Evolutionary conservation across 2,888 invertebrate species (phyloP).

Genomic region (Drosophila planitibia): DNA sequence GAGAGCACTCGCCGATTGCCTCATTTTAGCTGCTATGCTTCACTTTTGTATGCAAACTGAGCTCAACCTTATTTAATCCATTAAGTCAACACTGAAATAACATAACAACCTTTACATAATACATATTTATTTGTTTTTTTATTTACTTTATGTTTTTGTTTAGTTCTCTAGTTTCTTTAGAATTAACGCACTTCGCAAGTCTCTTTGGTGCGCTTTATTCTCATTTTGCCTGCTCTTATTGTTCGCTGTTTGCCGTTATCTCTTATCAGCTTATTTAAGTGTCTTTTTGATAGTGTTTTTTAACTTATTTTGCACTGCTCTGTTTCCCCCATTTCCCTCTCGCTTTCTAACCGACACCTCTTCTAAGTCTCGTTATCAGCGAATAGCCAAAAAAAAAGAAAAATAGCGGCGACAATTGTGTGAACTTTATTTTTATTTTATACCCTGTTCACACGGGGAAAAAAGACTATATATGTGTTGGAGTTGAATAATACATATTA

Average conservation of each 20-base stretch:
- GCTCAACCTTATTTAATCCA: background rate
- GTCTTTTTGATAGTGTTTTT: conserved; percentile 10
- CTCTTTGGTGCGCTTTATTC: conserved; percentile 6
- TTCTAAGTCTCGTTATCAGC: conserved; percentile 37
- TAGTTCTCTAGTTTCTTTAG: background rate
- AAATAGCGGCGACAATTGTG: background rate
- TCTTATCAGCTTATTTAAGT: conserved; percentile 40
- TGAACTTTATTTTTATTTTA: background rate
- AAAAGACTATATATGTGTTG: background rate
- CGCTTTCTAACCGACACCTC: conserved; percentile 4
- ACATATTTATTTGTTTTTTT: background rate
- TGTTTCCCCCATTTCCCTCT: background rate
- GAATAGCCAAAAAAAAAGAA: background rate
- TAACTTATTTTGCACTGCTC: conserved; percentile 1
- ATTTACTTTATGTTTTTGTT: conserved; percentile 1
- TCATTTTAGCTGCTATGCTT: background rate
- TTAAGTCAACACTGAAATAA: background rate
- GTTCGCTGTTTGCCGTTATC: conserved; percentile 30
- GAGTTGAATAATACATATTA: background rate
- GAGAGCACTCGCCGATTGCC: conserved; percentile 1
- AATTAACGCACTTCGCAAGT: conserved; percentile 4
- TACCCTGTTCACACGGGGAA: background rate
- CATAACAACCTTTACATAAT: background rate
- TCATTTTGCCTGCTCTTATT: background rate
- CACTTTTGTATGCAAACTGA: background rate